Evolutionary conservation across 1,140 invertebrate genomes (phyloP).

Genomic region (Drosophila ambigua): DNA sequence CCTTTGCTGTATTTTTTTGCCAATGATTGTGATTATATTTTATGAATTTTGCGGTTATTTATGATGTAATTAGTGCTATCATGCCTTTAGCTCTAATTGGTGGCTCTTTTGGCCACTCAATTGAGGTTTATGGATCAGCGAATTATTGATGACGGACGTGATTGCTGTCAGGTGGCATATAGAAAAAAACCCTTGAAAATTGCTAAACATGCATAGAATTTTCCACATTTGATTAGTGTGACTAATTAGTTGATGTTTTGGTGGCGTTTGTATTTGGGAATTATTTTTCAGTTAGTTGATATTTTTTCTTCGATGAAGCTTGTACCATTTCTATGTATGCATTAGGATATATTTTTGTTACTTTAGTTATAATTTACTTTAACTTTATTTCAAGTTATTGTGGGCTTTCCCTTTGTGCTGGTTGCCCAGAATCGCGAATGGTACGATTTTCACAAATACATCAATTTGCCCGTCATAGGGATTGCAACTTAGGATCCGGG

Average conservation of each 20-base stretch:
- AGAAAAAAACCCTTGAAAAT: no score
- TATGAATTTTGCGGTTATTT: slow-evolving; percentile 43
- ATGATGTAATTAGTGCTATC: slow-evolving; percentile 35
- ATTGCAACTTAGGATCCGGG: neutral
- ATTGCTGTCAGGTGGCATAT: neutral
- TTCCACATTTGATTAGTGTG: no score
- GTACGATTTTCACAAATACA: slow-evolving; percentile 8
- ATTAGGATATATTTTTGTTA: neutral
- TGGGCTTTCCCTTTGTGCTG: neutral
- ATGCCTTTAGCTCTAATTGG: slow-evolving; percentile 42
- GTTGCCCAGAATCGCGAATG: neutral
- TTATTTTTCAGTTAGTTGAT: neutral
- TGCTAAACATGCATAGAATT: no score
- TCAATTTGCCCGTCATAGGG: slow-evolving; percentile 32
- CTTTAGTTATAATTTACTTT: neutral
- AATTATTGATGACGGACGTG: slow-evolving; percentile 2
- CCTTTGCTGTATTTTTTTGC: slow-evolving; percentile 9
- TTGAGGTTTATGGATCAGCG: slow-evolving; percentile 40
- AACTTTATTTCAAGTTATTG: neutral
- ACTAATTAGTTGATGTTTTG: neutral
- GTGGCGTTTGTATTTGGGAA: neutral
- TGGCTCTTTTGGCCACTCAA: slow-evolving; percentile 16
- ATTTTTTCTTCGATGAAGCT: neutral
- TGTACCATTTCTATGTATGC: neutral
- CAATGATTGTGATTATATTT: slow-evolving; percentile 31